phyloP scores from a whole-genome alignment of 2,113 vertebrate species.

The Psephotus haematonotus region DNA sequence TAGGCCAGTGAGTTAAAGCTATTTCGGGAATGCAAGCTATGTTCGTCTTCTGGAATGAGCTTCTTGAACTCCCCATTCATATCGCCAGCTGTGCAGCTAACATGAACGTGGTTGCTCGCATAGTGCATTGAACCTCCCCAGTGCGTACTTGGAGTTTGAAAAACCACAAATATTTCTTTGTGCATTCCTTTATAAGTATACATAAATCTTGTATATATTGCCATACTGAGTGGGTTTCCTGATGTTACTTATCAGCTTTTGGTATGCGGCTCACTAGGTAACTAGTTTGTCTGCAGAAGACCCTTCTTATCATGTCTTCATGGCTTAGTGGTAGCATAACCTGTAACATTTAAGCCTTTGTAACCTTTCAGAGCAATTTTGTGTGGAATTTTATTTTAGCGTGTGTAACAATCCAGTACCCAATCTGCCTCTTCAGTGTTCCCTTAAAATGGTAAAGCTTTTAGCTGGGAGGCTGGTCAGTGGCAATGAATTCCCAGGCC shows the following conservation, averaged over 20 bases:
- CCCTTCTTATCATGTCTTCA: not conserved
- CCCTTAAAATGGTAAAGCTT: not conserved
- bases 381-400: not conserved
- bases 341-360: not conserved
- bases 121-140: not conserved
- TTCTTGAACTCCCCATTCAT: not conserved
- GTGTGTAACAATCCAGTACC: not conserved
- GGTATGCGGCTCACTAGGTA: not conserved
- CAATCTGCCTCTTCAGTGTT: not conserved
- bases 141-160: not conserved
- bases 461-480: not conserved
- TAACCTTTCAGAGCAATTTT: not conserved
- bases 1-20: not conserved
- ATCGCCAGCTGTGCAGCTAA: not conserved
- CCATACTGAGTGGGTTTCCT: rapidly evolving
- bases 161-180: not conserved
- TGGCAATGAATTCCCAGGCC: not conserved
- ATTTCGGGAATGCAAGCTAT: conserved; percentile 7
- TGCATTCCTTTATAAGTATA: too few species aligned
- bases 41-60: not conserved
- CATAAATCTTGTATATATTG: not conserved
- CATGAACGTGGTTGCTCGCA: rapidly evolving
- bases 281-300: not conserved
- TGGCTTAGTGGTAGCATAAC: not conserved
- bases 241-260: not conserved